A percentile compares a stretch with the other conserved stretches of the same genome.
phyloP scores from a whole-genome alignment of 2,888 invertebrate genomes.

The Palloptera scutellata region DNA sequence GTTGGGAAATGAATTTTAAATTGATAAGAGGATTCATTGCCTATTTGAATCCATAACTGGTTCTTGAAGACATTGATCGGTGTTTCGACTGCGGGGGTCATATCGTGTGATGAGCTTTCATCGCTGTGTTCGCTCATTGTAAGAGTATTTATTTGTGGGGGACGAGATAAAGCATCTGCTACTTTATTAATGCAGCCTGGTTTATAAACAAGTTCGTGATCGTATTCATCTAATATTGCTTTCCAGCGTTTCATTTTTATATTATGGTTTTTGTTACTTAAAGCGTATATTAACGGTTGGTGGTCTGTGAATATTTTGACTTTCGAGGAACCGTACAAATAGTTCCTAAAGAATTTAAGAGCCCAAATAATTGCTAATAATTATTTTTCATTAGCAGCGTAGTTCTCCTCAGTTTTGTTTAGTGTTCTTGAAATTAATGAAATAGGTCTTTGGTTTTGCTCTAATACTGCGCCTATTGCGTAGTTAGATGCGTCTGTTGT shows the following conservation, averaged over 20 bases:
- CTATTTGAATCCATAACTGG: slow-evolving; percentile 18
- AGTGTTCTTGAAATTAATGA: too few relatives aligned
- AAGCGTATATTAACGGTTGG: too few relatives aligned
- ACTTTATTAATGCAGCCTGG: slow-evolving; percentile 51
- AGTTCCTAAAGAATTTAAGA: not conserved
- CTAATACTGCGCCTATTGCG: too few relatives aligned
- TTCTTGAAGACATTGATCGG: slow-evolving; percentile 31
- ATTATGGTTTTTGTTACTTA: too few relatives aligned
- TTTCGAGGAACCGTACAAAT: too few relatives aligned
- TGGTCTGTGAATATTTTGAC: too few relatives aligned
- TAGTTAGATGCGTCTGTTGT: too few relatives aligned
- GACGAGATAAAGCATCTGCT: slow-evolving; percentile 38
- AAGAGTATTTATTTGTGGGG: slow-evolving; percentile 28
- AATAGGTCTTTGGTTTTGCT: too few relatives aligned
- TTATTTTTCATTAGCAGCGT: too few relatives aligned
- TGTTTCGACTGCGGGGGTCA: slow-evolving; percentile 18
- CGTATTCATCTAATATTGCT: slow-evolving; percentile 34
- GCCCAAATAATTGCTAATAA: too few relatives aligned
- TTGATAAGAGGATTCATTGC: slow-evolving; percentile 14
- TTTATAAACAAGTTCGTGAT: slow-evolving; percentile 51
- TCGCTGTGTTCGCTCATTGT: slow-evolving; percentile 35
- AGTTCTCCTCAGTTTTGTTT: too few relatives aligned
- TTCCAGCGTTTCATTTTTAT: slow-evolving; percentile 21
- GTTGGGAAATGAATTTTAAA: slow-evolving; percentile 26
- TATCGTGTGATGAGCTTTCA: slow-evolving; percentile 23